Base-by-base conservation (phyloP, 1,140 invertebrate species). In the Potamilus streckersoni region DNA sequence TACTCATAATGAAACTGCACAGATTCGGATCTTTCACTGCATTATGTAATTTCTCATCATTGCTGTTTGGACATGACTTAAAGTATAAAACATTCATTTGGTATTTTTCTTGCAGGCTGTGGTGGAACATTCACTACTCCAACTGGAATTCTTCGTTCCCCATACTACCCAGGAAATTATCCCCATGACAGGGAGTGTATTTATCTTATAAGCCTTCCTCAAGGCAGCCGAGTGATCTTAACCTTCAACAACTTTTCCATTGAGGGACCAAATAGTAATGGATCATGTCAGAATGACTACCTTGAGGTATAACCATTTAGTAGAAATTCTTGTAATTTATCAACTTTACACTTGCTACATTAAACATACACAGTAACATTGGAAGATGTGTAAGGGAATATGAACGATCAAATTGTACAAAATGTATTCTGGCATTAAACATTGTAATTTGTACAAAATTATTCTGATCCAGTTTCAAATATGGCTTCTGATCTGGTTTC, bases 221-320 rank as follows among this genome's bases (percentile, higher is more conserved):
- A 94, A 78, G 94, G 95, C 73, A 95, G 93, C 85, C 94, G 96
- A 90, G 92, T 94, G 23, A 92, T 92, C 8, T 87, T 94, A 12
- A 92, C 92, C 78, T 93, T 94, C 82, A 90, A 91, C 60, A 91
- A 91, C 31, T 94, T 94, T 89, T 92, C 80, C 69, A 57, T 89
- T n/a, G 84, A 85, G 65, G 80, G 62, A 20, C 23, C 94, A 82
- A 93, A 97, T 90, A 94, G 98, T 78, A 96, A 97, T 89, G 97
- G 96, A 86, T 96, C 97, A 84, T 99, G 98, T 88, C 94, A 95
- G 13, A 99, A 98, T 88, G 97, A 99, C 88, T 98, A 96, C 87
- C 93, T 99, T 0, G 96, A 91, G 84, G 89, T 88, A 76, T 72
- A 15, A 67, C 31, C 6, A 14, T 5, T 8, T 62, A 23, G 19